Evolutionary conservation across 2,113 vertebrate species (phyloP).

Genomic region (Scomber japonicus): DNA sequence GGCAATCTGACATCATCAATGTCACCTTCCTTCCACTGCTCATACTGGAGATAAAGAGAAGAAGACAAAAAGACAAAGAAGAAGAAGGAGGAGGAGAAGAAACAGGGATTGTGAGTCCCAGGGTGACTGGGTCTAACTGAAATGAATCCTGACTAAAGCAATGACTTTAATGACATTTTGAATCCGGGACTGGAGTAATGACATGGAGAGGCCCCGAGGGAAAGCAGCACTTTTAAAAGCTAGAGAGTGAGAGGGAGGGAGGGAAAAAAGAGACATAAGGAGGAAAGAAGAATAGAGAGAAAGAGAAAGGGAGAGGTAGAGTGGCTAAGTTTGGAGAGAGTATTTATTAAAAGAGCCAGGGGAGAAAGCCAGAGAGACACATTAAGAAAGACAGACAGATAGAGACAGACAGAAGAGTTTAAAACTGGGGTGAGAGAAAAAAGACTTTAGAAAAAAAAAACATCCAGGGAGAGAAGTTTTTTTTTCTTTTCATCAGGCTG

Average conservation of each 20-base stretch:
- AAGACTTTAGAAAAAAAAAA: constrained; percentile 53
- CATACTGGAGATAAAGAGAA: constrained; percentile 5
- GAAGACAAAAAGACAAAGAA: constrained; percentile 3
- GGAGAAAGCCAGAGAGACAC: constrained; percentile 39
- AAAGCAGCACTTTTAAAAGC: constrained; percentile 66
- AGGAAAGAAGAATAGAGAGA: constrained; percentile 4
- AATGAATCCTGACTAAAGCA: constrained; percentile 81
- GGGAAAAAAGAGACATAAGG: constrained; percentile 25
- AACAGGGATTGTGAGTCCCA: constrained; percentile 60
- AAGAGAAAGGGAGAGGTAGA: constrained; percentile 28
- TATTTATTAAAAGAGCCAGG: constrained; percentile 58
- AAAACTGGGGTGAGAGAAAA: constrained; percentile 3
- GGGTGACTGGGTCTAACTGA: constrained; percentile 75
- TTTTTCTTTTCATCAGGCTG: constrained; percentile 34
- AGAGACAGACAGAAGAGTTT: constrained; percentile 42
- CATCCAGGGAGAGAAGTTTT: constrained; percentile 25
- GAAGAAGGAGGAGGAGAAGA: constrained; percentile 8
- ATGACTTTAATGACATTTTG: constrained; percentile 80
- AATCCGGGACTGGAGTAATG: constrained; percentile 80
- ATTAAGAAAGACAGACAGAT: not conserved
- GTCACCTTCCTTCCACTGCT: constrained; percentile 46
- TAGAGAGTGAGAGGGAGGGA: constrained; percentile 12
- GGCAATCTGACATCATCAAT: constrained; percentile 28
- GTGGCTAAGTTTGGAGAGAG: constrained; percentile 43
- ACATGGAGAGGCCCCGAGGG: constrained; percentile 66